Evolutionary conservation across 2,797 vertebrate species (phyloP).

Genomic region (Sebastes reedi): DNA sequence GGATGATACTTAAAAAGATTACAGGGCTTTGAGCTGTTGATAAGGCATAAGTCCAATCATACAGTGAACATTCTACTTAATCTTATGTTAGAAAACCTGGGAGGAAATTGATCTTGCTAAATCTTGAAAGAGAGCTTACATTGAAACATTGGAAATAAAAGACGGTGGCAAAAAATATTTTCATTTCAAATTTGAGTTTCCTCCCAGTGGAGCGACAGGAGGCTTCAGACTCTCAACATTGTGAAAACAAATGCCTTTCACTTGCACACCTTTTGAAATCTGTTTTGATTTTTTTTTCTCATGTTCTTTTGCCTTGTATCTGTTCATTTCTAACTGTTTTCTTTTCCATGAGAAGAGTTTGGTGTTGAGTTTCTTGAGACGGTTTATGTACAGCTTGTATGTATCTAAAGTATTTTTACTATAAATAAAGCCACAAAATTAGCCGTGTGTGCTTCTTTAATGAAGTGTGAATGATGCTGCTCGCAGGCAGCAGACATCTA

Average conservation of each 20-base stretch:
- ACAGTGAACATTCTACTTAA: not conserved
- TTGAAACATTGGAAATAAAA: not conserved
- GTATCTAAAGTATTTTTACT: slow-evolving; percentile 89
- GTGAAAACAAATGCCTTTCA: slow-evolving; percentile 48
- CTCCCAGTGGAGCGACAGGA: not conserved
- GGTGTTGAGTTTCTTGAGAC: slow-evolving; percentile 72
- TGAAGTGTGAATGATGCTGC: not conserved
- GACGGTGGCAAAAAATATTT: not conserved
- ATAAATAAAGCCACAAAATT: slow-evolving; percentile 79
- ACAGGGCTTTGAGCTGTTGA: slow-evolving; percentile 2
- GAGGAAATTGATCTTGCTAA: not conserved
- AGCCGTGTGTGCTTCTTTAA: slow-evolving; percentile 15
- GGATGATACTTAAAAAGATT: not conserved
- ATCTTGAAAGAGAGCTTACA: not conserved
- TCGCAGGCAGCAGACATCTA: not conserved
- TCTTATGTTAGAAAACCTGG: not conserved
- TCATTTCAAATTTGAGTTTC: slow-evolving; percentile 13
- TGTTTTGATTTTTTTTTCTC: slow-evolving; percentile 19
- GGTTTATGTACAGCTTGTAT: slow-evolving; percentile 85
- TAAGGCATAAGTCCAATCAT: not conserved
- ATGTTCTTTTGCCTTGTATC: slow-evolving; percentile 47
- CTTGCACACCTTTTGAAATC: slow-evolving; percentile 49
- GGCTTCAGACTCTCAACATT: slow-evolving; percentile 16
- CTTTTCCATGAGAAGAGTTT: slow-evolving; percentile 51
- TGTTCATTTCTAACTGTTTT: slow-evolving; percentile 44